phyloP scores from a whole-genome alignment of 2,113 vertebrate species.

The Myrmecobius fasciatus region DNA sequence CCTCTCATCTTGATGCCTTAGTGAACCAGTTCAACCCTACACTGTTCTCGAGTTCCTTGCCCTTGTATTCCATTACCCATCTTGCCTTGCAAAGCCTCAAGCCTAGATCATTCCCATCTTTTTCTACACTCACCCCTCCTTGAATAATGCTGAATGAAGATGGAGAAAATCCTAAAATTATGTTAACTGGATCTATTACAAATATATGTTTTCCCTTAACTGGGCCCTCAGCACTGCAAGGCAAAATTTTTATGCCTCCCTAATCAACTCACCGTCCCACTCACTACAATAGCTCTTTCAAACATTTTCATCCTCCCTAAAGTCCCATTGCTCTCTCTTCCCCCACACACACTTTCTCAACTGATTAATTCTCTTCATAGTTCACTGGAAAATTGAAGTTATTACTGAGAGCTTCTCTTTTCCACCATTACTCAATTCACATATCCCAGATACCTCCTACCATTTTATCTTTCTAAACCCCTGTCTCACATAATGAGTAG shows the following conservation, averaged over 20 bases:
- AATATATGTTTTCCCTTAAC: not conserved
- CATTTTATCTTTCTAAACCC: not conserved
- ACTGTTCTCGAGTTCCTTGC: not conserved
- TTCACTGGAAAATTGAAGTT: not conserved
- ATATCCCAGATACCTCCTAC: not conserved
- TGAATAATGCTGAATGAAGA: not conserved
- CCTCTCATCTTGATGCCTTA: not conserved
- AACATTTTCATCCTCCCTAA: not conserved
- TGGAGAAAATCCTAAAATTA: not conserved
- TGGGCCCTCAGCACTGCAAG: not conserved
- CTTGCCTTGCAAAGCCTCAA: not conserved
- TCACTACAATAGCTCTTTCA: not conserved
- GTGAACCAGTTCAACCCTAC: not conserved
- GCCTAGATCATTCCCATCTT: not conserved
- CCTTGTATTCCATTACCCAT: not conserved
- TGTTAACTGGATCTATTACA: not conserved
- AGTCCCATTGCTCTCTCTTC: not conserved
- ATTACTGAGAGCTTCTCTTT: not conserved
- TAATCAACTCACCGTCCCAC: not conserved
- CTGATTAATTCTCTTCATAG: not conserved
- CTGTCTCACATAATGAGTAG: not conserved
- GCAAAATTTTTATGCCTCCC: not conserved
- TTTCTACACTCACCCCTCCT: not conserved
- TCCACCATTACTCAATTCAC: not conserved
- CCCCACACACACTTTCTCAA: not conserved